Conservation (phyloP, 2,113 vertebrate species). For the Bagarius yarrelli region DNA sequence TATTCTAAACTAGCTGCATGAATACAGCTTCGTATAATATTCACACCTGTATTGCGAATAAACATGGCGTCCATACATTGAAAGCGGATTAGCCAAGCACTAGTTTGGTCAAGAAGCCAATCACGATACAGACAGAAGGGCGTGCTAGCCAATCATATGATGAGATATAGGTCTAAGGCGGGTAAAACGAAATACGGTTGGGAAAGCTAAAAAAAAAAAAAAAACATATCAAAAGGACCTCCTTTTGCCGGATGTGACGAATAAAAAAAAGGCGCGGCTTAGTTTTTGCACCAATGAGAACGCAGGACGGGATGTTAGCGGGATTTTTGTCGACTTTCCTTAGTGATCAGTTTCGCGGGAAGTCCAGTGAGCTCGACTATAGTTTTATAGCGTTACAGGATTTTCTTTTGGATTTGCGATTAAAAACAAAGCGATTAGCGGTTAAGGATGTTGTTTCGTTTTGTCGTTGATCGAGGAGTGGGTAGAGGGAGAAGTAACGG, state of each 20-base stretch:
- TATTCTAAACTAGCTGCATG: not conserved
- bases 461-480: slow-evolving; percentile 65
- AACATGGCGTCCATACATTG: not conserved
- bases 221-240: too few species aligned
- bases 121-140: not conserved
- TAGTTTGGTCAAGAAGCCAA: not conserved
- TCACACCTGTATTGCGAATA: slow-evolving; percentile 11
- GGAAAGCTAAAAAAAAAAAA: not conserved
- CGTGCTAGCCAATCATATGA: not conserved
- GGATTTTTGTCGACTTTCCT: slow-evolving; percentile 58
- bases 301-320: slow-evolving; percentile 59
- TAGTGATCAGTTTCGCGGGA: slow-evolving; percentile 68
- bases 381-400: not conserved
- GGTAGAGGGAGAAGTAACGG: slow-evolving; percentile 65
- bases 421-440: not conserved
- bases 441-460: slow-evolving; percentile 67
- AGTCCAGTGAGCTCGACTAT: slow-evolving; percentile 18
- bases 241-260: slow-evolving; percentile 20
- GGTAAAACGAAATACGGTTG: not conserved
- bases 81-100: not conserved
- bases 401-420: not conserved
- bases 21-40: not conserved
- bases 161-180: not conserved
- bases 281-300: slow-evolving; percentile 59
- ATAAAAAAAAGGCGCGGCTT: slow-evolving; percentile 23